phyloP scores from a whole-genome alignment of 64 coral and sea anemone species.

The Montipora foliosa region DNA sequence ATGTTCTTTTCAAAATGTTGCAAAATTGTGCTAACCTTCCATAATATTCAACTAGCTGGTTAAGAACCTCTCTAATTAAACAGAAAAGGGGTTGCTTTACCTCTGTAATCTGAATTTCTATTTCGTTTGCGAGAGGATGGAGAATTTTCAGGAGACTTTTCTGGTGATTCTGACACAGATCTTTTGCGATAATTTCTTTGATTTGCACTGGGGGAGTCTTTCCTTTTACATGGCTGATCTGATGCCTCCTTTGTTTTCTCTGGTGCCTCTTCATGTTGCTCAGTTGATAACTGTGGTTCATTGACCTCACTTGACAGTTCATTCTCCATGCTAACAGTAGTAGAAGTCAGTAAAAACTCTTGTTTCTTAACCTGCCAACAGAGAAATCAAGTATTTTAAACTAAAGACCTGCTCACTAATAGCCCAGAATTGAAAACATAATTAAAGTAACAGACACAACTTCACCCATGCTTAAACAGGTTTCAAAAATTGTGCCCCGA shows the following conservation, averaged over 20 bases:
- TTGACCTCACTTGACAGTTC: background rate
- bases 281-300: background rate
- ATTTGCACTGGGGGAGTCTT: background rate
- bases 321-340: background rate
- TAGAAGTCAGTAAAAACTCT: background rate
- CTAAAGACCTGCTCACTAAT: background rate
- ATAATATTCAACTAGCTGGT: too few species aligned
- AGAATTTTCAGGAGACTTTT: conserved; percentile 19
- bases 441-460: background rate
- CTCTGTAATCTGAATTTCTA: conserved; percentile 42
- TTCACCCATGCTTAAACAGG: background rate
- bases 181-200: conserved; percentile 29
- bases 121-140: conserved; percentile 1
- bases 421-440: background rate
- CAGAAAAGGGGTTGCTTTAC: background rate
- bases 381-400: background rate
- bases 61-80: background rate
- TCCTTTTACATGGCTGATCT: background rate
- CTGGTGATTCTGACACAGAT: conserved; percentile 34
- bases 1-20: too few species aligned
- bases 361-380: background rate
- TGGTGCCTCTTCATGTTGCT: background rate
- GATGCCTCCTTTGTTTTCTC: background rate
- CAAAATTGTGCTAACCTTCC: too few species aligned
- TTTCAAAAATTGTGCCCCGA: background rate